phyloP scores from a whole-genome alignment of 2,113 vertebrate species.

The Chamaea fasciata region DNA sequence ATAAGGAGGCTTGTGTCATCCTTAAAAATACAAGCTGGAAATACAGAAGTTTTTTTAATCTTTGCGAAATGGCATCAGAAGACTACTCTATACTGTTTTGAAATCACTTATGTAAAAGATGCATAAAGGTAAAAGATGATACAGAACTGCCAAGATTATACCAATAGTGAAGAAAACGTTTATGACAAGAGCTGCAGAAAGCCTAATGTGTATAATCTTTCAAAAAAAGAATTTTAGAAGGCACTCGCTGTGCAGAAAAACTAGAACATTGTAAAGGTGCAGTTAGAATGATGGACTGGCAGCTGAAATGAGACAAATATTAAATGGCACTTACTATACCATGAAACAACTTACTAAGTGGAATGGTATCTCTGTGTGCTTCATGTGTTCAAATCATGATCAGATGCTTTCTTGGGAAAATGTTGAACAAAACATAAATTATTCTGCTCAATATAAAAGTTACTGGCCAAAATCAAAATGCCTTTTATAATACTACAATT shows the following conservation, averaged over 20 bases:
- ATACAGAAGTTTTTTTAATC: neutral
- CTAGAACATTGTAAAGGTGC: neutral
- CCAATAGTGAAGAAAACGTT: neutral
- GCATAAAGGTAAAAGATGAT: neutral
- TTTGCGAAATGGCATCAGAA: neutral
- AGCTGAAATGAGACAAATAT: neutral
- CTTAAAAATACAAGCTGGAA: neutral
- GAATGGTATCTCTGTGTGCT: neutral
- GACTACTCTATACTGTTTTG: neutral
- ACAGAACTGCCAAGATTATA: neutral
- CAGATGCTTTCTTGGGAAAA: neutral
- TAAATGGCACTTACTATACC: neutral
- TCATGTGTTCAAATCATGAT: neutral
- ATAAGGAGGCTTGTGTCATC: neutral
- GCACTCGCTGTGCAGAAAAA: neutral
- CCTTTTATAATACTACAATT: neutral
- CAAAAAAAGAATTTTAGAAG: neutral
- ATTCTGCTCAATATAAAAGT: neutral
- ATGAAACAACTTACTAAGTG: neutral
- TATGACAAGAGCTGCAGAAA: neutral
- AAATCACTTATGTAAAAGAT: neutral
- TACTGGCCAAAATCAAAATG: neutral
- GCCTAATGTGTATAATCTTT: neutral
- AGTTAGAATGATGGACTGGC: neutral
- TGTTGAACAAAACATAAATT: neutral